Evolutionary conservation across 1,140 invertebrate species (phyloP), one percentile per base, ranked within the genome.

Genomic region (Camponotus pennsylvanicus): DNA sequence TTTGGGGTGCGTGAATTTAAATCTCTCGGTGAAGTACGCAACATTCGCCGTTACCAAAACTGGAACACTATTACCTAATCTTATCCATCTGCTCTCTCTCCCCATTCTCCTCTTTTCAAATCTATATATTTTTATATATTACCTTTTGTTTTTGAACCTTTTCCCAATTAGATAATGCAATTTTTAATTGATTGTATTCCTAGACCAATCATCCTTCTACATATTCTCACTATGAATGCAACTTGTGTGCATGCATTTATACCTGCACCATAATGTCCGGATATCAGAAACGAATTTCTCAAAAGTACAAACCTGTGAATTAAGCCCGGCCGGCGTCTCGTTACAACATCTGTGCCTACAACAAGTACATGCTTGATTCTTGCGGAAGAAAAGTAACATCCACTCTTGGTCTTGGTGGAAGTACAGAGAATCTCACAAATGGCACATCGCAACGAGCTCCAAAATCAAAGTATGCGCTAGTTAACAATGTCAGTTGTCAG

Each of bases 401-500:
- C 70, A 87, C 89, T 87, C 85, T 87, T 90, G 89, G 88, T 91
- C 89, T 91, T 79, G 88, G 87, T 90, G 87, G 91, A 90, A 86
- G 86, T 86, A 92, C 88, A 90, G 87, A 88, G 86, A 89, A 82
- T 90, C 85, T 87, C 89, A 83, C 90, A 90, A 93, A 92, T 82
- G 91, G 88, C 92, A 89, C 88, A 87, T 87, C 91, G 90, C 93
- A 89, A 87, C 92, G 86, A 80, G 91, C 89, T 57, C 90, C 92
- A 75, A 91, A 85, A 92, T 92, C 92, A 94, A 94, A 94, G 93
- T 94, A 94, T 94, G 94, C 93, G 93, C 92, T 87, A 93, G 92
- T 92, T 92, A 93, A 93, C 89, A 93, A 91, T 93, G 91, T 93
- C 93, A 93, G 90, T 92, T 94, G 92, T 93, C 90, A 90, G 90